Conservation (phyloP, 2,797 vertebrate species). For the Microctenopoma stevenorrisi region DNA sequence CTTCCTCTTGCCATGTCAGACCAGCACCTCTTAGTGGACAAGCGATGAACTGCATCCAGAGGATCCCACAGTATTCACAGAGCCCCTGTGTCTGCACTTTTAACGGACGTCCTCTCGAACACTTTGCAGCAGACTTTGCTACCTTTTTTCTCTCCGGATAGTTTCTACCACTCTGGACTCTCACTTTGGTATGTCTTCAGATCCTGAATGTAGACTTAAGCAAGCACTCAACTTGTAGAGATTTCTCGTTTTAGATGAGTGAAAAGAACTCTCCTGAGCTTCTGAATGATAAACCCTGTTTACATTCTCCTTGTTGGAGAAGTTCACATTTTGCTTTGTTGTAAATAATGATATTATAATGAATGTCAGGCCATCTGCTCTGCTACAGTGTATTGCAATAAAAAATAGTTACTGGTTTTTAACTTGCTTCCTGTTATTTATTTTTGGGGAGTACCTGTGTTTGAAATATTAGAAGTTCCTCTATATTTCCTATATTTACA, state of each 20-base stretch:
- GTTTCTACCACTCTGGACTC: conserved; percentile 45
- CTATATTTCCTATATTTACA: too few species aligned
- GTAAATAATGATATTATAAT: conserved; percentile 86
- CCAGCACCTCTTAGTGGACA: conserved; percentile 70
- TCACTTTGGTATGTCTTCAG: conserved; percentile 61
- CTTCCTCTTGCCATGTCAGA: conserved; percentile 65
- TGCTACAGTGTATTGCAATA: conserved; percentile 87
- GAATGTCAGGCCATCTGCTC: conserved; percentile 89
- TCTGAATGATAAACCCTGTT: conserved; percentile 84
- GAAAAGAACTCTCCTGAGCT: conserved; percentile 70
- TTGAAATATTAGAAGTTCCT: too few species aligned
- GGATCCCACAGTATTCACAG: conserved; percentile 51
- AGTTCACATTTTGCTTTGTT: conserved; percentile 81
- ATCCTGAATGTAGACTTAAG: conserved; percentile 79
- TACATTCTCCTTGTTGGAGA: conserved; percentile 86
- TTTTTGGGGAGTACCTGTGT: too few species aligned
- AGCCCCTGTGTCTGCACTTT: conserved; percentile 7
- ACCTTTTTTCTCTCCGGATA: conserved; percentile 59
- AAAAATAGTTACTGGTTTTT: not conserved
- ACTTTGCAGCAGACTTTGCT: conserved; percentile 84
- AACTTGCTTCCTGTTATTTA: too few species aligned
- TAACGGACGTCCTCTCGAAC: conserved; percentile 58
- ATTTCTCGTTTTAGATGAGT: conserved; percentile 63
- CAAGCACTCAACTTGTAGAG: conserved; percentile 65
- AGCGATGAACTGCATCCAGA: conserved; percentile 76